Percentiles rank a stretch among this genome's conserved stretches.
Evolutionary conservation across 2,113 vertebrate species (phyloP).

Genomic region (Thalassoma bifasciatum): DNA sequence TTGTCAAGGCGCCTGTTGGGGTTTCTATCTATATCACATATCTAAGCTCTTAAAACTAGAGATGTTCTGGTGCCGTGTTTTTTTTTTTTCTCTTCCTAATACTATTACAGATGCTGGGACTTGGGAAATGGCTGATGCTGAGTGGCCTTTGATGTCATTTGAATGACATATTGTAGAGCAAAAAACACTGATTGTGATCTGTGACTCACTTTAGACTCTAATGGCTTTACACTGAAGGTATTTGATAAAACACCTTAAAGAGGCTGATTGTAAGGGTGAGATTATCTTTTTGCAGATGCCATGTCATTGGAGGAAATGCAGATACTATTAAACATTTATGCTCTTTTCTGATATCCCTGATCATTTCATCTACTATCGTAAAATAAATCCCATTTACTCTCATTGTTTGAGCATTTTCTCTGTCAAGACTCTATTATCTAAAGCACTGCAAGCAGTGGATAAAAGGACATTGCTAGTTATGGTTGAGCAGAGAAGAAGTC

Average conservation of each 20-base stretch:
- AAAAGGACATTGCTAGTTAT: conserved; percentile 74
- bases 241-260: too few species aligned
- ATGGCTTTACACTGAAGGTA: too few species aligned
- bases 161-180: too few species aligned
- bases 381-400: conserved; percentile 34
- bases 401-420: conserved; percentile 63
- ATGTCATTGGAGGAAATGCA: too few species aligned
- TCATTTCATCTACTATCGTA: conserved; percentile 36
- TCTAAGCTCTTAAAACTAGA: too few species aligned
- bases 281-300: too few species aligned
- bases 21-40: too few species aligned
- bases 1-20: neutral
- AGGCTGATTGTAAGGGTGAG: neutral
- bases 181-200: too few species aligned
- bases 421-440: conserved; percentile 68
- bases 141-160: too few species aligned
- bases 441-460: conserved; percentile 64
- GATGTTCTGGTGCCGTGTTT: neutral
- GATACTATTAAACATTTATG: neutral
- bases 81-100: neutral
- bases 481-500: conserved; percentile 64
- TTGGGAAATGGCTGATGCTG: neutral
- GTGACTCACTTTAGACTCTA: too few species aligned
- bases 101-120: neutral
- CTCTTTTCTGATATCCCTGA: conserved; percentile 30